Conservation (phyloP, 2,888 invertebrate species). For the Hypercompe scribonia region DNA sequence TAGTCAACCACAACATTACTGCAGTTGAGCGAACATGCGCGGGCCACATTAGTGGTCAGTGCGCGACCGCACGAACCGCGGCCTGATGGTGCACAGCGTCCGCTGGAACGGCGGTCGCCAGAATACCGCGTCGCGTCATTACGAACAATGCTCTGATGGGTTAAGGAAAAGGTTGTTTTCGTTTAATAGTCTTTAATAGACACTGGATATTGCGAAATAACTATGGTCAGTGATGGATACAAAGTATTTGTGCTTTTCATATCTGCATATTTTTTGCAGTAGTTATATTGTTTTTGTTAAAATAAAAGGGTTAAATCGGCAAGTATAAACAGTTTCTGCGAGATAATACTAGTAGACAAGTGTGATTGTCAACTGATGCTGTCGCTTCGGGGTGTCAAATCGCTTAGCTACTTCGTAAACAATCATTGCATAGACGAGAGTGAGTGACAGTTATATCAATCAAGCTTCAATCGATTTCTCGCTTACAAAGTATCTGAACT, state of each 20-base stretch:
- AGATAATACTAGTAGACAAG: too few species aligned
- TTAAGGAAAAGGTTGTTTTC: constrained; percentile 8
- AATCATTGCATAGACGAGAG: too few species aligned
- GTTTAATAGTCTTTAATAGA: constrained; percentile 13
- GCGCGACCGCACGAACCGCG: constrained; percentile 15
- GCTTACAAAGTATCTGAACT: too few species aligned
- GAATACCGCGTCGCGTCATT: not conserved
- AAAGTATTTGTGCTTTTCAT: not conserved
- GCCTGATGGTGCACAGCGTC: constrained; percentile 9
- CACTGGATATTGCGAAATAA: constrained; percentile 13
- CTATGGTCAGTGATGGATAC: not conserved
- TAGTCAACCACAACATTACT: constrained; percentile 14
- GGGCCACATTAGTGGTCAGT: constrained; percentile 19
- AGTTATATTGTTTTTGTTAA: not conserved
- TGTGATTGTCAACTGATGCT: too few species aligned
- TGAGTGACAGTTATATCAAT: too few species aligned
- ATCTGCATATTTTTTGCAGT: not conserved
- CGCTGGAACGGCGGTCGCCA: not conserved
- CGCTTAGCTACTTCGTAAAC: too few species aligned
- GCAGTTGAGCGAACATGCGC: constrained; percentile 16
- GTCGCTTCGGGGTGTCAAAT: too few species aligned
- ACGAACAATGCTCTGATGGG: constrained; percentile 5
- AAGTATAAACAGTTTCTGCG: too few species aligned
- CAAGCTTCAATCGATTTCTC: too few species aligned
- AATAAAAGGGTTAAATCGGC: not conserved